phyloP scores from a whole-genome alignment of 2,113 vertebrate species.

The Lanius collurio region DNA sequence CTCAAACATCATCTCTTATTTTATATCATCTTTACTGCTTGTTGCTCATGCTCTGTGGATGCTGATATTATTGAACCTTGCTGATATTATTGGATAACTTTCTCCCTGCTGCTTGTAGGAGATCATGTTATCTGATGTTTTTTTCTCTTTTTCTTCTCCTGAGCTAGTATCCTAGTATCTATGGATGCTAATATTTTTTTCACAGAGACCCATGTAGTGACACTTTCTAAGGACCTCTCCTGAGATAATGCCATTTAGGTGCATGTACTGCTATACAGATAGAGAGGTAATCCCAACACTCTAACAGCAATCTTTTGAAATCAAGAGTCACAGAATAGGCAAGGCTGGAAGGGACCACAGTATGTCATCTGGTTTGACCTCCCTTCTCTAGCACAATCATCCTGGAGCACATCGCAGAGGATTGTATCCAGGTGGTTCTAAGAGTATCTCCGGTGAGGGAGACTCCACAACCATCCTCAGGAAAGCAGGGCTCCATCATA shows the following conservation, averaged over 20 bases:
- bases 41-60: background rate
- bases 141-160: background rate
- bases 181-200: background rate
- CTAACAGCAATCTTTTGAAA: background rate
- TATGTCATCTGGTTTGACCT: no score
- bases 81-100: background rate
- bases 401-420: background rate
- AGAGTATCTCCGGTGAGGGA: background rate
- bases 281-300: background rate
- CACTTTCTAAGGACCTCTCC: background rate
- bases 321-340: background rate
- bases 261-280: rapidly evolving
- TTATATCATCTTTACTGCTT: background rate
- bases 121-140: no score
- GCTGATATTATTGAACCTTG: background rate
- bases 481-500: background rate
- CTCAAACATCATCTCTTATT: background rate
- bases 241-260: background rate
- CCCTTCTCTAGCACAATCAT: background rate
- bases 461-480: background rate
- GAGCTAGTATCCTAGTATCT: background rate
- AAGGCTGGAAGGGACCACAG: background rate
- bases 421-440: background rate
- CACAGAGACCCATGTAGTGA: background rate
- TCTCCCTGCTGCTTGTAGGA: background rate